Conservation (phyloP, 2,888 invertebrate genomes). For the Hesperia comma region DNA sequence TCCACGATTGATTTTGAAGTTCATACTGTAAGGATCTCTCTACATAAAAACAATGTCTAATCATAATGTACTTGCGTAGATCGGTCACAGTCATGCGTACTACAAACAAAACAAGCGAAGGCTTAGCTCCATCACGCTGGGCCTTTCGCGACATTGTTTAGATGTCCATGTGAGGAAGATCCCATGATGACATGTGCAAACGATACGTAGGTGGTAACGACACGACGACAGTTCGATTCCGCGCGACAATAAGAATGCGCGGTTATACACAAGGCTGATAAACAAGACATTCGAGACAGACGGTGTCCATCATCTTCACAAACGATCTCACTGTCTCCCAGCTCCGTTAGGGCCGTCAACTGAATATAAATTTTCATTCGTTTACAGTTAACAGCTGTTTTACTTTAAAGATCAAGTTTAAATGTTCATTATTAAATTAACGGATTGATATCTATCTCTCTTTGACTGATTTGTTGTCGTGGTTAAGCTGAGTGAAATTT, state of each 20-base stretch:
- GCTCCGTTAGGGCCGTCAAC: constrained; percentile 4
- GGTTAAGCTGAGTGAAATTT: too few species aligned
- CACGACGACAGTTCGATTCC: constrained; percentile 22
- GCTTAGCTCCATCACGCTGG: constrained; percentile 2
- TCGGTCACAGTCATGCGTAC: background rate
- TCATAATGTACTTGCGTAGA: too few species aligned
- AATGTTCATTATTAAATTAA: too few species aligned
- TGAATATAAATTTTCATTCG: too few species aligned
- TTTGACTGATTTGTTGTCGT: too few species aligned
- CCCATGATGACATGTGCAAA: constrained; percentile 19
- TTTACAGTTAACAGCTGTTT: too few species aligned
- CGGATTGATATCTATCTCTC: too few species aligned
- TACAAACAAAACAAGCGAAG: background rate
- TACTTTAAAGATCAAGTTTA: too few species aligned
- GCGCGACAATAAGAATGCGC: constrained; percentile 18
- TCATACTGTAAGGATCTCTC: background rate
- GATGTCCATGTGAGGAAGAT: constrained; percentile 2
- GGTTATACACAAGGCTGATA: constrained; percentile 5
- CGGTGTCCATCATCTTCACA: constrained; percentile 42
- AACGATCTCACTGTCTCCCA: background rate
- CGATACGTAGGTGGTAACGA: constrained; percentile 16
- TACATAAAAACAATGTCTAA: too few species aligned
- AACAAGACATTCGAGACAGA: constrained; percentile 26
- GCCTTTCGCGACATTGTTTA: constrained; percentile 22
- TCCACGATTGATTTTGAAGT: background rate